These are phyloP conservation scores for Pachymerium ferrugineum DNA, from an alignment of 2,888 invertebrate species.

Conservation along the genomic window DNA sequence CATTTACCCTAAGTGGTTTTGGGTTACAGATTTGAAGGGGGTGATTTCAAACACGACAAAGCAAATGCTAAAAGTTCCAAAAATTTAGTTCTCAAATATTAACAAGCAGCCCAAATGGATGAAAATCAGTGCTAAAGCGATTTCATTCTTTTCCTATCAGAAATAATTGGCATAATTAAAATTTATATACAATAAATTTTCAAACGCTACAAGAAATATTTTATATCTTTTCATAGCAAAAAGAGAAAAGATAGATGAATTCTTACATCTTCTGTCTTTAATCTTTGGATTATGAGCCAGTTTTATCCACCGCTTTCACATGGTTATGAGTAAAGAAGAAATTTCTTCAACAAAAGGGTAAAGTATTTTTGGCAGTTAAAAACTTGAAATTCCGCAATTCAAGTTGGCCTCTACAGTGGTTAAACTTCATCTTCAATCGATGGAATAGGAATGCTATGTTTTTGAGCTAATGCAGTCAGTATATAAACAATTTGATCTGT, in stretches of 20 bases:
- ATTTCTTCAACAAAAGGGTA: too few relatives aligned
- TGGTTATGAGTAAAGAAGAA: too few relatives aligned
- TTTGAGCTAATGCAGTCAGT: slow-evolving; percentile 56
- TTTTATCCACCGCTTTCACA: too few relatives aligned
- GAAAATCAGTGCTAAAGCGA: not conserved
- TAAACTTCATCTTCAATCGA: slow-evolving; percentile 53
- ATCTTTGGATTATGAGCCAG: too few relatives aligned
- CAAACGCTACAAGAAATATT: not conserved
- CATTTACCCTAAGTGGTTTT: not conserved
- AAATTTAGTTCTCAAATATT: not conserved
- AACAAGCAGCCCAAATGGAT: not conserved
- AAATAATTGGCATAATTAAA: slow-evolving; percentile 16
- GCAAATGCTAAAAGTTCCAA: not conserved
- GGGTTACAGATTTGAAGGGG: not conserved
- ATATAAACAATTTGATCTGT: slow-evolving; percentile 58
- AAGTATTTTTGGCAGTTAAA: slow-evolving; percentile 11
- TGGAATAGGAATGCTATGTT: slow-evolving; percentile 52
- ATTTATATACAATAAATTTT: not conserved
- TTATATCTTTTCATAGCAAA: not conserved
- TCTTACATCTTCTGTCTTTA: not conserved
- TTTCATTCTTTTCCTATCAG: not conserved
- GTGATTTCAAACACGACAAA: not conserved
- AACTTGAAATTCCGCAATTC: not conserved
- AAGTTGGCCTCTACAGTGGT: not conserved
- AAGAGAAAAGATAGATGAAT: not conserved